A percentile compares a stretch with the other conserved stretches of the same genome.
Evolutionary conservation across 1,140 invertebrate genomes (phyloP).

Genomic region (Laupala kohalensis): DNA sequence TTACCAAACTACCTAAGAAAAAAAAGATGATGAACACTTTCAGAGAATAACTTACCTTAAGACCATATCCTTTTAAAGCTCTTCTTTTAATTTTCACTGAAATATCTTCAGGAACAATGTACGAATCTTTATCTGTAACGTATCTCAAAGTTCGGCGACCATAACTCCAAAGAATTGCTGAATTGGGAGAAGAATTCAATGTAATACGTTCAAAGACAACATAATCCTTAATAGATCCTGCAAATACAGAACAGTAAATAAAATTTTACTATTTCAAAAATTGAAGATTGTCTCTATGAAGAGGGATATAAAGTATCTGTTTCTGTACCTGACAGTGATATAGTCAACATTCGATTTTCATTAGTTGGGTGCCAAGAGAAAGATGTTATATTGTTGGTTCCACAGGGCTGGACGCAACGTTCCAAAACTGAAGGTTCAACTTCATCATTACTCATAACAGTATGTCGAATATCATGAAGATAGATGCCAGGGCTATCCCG

Average conservation of each 20-base stretch:
- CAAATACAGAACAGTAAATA: conserved; percentile 21
- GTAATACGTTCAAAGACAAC: conserved; percentile 69
- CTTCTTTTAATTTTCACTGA: conserved; percentile 55
- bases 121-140: conserved; percentile 36
- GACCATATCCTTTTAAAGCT: conserved; percentile 61
- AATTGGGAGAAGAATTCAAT: conserved; percentile 58
- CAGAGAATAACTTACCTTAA: conserved; percentile 51
- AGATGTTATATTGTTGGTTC: conserved; percentile 40
- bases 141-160: conserved; percentile 52
- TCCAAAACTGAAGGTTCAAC: conserved; percentile 62
- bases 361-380: conserved; percentile 74
- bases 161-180: conserved; percentile 58
- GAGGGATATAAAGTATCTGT: too few species aligned
- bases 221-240: conserved; percentile 50
- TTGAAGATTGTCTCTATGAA: too few species aligned
- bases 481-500: conserved; percentile 52
- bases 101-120: conserved; percentile 49
- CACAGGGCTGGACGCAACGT: conserved; percentile 46
- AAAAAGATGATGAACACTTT: too few species aligned
- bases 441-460: conserved; percentile 50
- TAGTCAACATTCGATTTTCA: conserved; percentile 59
- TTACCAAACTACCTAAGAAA: too few species aligned
- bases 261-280: too few species aligned
- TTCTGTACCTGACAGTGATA: conserved; percentile 41
- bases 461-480: conserved; percentile 70